Conservation (phyloP, 2,888 invertebrate species). For the Cataglyphis altisquamis region DNA sequence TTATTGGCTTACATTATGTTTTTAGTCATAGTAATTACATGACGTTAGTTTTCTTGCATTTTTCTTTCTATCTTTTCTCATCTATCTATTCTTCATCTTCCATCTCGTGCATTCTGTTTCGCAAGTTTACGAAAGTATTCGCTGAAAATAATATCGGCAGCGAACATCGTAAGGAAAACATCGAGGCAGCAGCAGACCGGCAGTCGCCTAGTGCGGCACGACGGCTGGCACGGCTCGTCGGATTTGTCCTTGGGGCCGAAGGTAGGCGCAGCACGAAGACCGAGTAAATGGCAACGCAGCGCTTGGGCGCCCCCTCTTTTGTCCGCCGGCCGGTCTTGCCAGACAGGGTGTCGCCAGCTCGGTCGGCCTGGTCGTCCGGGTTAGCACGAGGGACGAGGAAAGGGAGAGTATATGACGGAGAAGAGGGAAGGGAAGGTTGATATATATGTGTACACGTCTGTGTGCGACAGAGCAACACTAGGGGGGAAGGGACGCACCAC, state of each 20-base stretch:
- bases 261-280: slow-evolving; percentile 78
- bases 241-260: slow-evolving; percentile 85
- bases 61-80: background rate
- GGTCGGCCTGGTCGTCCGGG: slow-evolving; percentile 90
- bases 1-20: background rate
- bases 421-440: slow-evolving; percentile 61
- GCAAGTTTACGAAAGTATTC: background rate
- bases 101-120: background rate
- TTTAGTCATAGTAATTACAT: background rate
- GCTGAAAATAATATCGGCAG: slow-evolving; percentile 38
- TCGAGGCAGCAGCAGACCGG: slow-evolving; percentile 71
- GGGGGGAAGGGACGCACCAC: slow-evolving; percentile 63
- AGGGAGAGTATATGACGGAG: slow-evolving; percentile 63
- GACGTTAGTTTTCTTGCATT: background rate
- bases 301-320: slow-evolving; percentile 82
- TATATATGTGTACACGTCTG: slow-evolving; percentile 45
- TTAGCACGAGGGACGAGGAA: slow-evolving; percentile 70
- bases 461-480: slow-evolving; percentile 66
- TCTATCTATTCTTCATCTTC: background rate
- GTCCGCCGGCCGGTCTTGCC: slow-evolving; percentile 91
- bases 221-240: slow-evolving; percentile 84
- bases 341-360: slow-evolving; percentile 98
- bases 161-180: slow-evolving; percentile 62
- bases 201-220: slow-evolving; percentile 82
- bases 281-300: slow-evolving; percentile 81